A percentile compares a stretch with the other conserved stretches of the same genome.
Conservation (phyloP, 1,140 invertebrate genomes). For the Pseudachorutes palmiensis region DNA sequence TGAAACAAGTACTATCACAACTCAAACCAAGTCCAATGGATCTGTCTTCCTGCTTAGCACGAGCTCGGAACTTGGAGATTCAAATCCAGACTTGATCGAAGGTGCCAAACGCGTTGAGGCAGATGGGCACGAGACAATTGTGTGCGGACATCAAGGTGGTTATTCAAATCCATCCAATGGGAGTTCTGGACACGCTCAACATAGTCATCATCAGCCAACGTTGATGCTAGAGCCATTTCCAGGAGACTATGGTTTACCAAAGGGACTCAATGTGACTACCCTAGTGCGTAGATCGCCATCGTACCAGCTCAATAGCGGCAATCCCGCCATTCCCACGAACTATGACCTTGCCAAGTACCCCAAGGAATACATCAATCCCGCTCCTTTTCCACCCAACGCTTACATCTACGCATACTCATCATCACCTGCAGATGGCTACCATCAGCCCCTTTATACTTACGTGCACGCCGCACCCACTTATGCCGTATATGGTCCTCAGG, state of each 20-base stretch:
- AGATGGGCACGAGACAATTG: constrained; percentile 27
- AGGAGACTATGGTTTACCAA: constrained; percentile 67
- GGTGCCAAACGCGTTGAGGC: constrained; percentile 35
- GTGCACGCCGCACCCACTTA: not conserved
- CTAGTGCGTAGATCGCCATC: constrained; percentile 40
- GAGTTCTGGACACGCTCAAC: constrained; percentile 46
- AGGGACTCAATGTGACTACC: constrained; percentile 48
- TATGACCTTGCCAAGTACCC: constrained; percentile 38
- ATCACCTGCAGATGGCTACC: constrained; percentile 8
- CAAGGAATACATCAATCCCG: constrained; percentile 36
- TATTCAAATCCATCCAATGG: constrained; percentile 48
- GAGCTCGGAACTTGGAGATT: constrained; percentile 35
- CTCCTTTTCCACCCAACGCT: not conserved
- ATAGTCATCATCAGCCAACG: constrained; percentile 20
- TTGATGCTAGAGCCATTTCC: constrained; percentile 53
- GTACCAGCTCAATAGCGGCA: constrained; percentile 39
- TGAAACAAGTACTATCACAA: constrained; percentile 35
- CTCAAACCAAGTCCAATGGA: constrained; percentile 36
- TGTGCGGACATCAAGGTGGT: too few relatives aligned
- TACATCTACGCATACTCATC: constrained; percentile 4
- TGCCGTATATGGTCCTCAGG: constrained; percentile 1
- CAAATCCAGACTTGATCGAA: constrained; percentile 37
- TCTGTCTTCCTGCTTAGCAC: constrained; percentile 38
- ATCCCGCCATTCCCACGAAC: constrained; percentile 21
- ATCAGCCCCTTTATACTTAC: constrained; percentile 13